Conservation (phyloP, 2,797 vertebrate species). For the Moxostoma hubbsi region DNA sequence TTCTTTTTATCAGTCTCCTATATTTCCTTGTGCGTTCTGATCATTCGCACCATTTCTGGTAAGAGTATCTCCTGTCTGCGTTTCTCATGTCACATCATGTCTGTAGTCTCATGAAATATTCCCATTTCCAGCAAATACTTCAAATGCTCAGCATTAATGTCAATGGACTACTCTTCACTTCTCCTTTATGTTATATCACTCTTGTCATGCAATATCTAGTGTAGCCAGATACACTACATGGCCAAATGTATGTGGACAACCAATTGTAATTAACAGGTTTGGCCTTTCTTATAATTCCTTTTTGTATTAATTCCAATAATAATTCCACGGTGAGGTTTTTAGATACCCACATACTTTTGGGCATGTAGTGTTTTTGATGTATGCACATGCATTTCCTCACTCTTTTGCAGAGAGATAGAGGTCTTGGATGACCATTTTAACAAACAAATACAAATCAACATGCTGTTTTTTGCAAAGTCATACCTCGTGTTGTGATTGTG, state of each 20-base stretch:
- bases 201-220: neutral
- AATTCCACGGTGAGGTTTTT: neutral
- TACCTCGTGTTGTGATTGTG: conserved; percentile 1
- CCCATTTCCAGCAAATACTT: neutral
- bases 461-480: conserved; percentile 46
- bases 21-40: neutral
- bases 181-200: conserved; percentile 7
- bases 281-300: no score
- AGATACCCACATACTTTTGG: no score
- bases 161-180: neutral
- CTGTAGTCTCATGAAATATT: conserved; percentile 9
- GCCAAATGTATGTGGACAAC: no score
- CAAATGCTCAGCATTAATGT: neutral
- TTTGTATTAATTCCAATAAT: no score
- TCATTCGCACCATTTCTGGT: conserved; percentile 25
- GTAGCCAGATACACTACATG: neutral
- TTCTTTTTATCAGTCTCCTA: neutral
- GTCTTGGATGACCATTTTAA: neutral
- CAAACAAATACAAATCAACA: neutral
- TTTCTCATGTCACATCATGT: neutral
- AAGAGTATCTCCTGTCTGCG: neutral
- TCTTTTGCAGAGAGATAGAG: neutral
- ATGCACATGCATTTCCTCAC: neutral
- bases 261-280: no score
- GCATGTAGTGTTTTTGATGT: neutral